Conservation (phyloP, 35 echinoderm and acorn worm species). For the Lytechinus variegatus region DNA sequence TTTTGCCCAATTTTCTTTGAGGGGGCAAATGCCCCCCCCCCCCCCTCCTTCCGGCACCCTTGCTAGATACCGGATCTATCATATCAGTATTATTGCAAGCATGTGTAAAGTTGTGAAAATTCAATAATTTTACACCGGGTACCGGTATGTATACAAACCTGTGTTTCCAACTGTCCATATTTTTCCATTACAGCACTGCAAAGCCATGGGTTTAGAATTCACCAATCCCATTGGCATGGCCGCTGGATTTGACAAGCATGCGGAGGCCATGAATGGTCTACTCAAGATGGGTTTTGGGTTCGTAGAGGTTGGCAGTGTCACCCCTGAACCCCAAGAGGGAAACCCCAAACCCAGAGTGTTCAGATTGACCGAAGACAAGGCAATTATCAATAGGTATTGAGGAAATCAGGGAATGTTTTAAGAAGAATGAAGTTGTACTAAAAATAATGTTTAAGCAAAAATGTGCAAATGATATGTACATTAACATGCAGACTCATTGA, state of each 20-base stretch:
- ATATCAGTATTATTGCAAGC: too few species aligned
- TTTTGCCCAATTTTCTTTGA: too few species aligned
- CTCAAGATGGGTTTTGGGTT: constrained; percentile 97
- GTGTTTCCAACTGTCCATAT: not conserved
- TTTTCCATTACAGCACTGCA: constrained; percentile 53
- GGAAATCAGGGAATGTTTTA: not conserved
- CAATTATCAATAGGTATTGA: constrained; percentile 89
- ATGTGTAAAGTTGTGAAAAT: too few species aligned
- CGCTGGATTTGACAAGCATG: constrained; percentile 98
- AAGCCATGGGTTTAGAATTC: constrained; percentile 76
- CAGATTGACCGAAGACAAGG: constrained; percentile 79
- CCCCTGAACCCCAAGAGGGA: constrained; percentile 91
- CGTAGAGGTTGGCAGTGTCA: constrained; percentile 96
- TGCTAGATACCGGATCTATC: too few species aligned
- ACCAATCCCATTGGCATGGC: constrained; percentile 88
- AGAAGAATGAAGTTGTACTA: too few species aligned
- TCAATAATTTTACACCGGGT: too few species aligned
- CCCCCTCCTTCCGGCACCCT: too few species aligned
- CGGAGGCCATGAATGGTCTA: constrained; percentile 86
- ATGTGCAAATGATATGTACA: too few species aligned
- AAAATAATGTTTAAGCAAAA: too few species aligned
- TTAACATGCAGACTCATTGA: too few species aligned
- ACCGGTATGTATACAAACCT: too few species aligned
- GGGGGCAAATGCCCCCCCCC: too few species aligned
- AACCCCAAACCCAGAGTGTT: constrained; percentile 98